Evolutionary conservation across 1,140 invertebrate species (phyloP).

Genomic region (Cydia fagiglandana): DNA sequence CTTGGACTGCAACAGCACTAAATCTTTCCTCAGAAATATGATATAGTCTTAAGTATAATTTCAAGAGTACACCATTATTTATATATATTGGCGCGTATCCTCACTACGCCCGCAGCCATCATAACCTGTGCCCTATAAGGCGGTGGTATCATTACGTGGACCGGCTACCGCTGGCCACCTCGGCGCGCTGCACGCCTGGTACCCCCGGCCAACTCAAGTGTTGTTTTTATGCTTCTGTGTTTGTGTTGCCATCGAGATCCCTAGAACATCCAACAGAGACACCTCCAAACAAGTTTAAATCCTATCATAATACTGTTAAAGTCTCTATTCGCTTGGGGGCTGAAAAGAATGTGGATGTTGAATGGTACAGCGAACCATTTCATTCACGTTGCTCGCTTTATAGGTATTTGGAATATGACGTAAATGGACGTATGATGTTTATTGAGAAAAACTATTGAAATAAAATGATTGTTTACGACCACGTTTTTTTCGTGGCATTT

Average conservation of each 20-base stretch:
- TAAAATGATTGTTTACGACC: constrained; percentile 34
- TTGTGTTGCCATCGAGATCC: constrained; percentile 65
- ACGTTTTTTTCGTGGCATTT: constrained; percentile 18
- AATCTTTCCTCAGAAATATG: background rate
- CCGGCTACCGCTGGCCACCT: constrained; percentile 61
- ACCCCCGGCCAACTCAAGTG: constrained; percentile 51
- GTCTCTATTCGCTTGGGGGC: constrained; percentile 32
- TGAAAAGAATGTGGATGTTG: constrained; percentile 49
- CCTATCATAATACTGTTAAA: constrained; percentile 34
- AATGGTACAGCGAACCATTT: constrained; percentile 59
- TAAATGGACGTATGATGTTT: constrained; percentile 48
- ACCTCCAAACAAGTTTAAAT: constrained; percentile 34
- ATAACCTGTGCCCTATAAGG: constrained; percentile 70
- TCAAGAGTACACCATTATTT: background rate
- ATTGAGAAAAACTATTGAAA: constrained; percentile 39
- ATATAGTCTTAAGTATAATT: background rate
- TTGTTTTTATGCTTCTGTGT: constrained; percentile 67
- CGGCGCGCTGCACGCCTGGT: constrained; percentile 59
- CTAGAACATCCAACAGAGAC: constrained; percentile 34
- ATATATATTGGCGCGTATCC: constrained; percentile 42
- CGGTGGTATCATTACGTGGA: constrained; percentile 68
- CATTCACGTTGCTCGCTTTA: constrained; percentile 62
- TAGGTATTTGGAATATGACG: constrained; percentile 65
- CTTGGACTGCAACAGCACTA: background rate
- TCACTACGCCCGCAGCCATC: constrained; percentile 52